Base-by-base conservation (phyloP, 2,797 vertebrate genomes). In the Merluccius polli region DNA sequence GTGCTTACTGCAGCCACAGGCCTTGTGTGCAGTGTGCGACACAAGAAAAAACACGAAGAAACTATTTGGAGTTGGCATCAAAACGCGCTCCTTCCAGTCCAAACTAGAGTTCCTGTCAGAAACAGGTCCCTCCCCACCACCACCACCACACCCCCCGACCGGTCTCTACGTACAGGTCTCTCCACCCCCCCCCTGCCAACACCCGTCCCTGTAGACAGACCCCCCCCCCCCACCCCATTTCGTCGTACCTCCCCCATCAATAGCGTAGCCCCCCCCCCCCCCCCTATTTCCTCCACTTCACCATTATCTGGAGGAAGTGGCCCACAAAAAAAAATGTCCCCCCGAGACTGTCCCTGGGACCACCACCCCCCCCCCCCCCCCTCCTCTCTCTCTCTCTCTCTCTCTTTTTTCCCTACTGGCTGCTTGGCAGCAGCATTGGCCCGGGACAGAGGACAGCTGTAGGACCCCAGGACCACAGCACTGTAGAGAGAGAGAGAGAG, bases 221-320 rank as follows among this genome's bases (percentile, higher is more conserved):
- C 75, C 48, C 71, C 73, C 77, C 63, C 15, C 35, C 67, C n/a
- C 44, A n/a, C n/a, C n/a, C n/a, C n/a, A n/a, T n/a, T n/a, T n/a
- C n/a, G n/a, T n/a, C n/a, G n/a, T n/a, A n/a, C n/a, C n/a, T 48
- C 44, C 44, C 18, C 44, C 48, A 24, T 59, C 48, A 59, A 59
- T 59, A 59, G 21, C 12, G 83, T 69, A 75, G 16, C 77, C 52
- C 41, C 24, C 11, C 73, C 63, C 73, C 73, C 79, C 87, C 83
- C n/a, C n/a, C 79, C 93, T 87, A 91, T 95, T 96, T 96, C 96
- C 96, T 95, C 90, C 90, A 59, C 24, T 59, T 77, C 91, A 93
- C 94, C 93, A 94, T 94, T 96, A 95, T 95, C 94, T 91, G 91
- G 87, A 91, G 92, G 93, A 93, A 95, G 93, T 91, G 92, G 92